A percentile compares a stretch with the other conserved stretches of the same genome.
Evolutionary conservation across 2,888 invertebrate genomes (phyloP).

Genomic region (Zhengitettix transpicula): DNA sequence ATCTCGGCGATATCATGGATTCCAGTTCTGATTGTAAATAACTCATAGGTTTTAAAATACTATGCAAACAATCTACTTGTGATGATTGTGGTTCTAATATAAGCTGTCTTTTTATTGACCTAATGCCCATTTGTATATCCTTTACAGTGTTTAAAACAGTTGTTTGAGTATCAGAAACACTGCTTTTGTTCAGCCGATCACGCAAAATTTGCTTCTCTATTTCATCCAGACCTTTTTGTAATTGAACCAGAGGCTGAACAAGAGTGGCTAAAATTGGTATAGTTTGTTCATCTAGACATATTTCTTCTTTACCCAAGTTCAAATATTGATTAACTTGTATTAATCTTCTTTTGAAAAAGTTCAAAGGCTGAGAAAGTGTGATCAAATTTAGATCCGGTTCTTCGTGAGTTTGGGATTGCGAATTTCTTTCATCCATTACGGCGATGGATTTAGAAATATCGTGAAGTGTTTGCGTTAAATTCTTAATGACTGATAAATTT

Average conservation of each 20-base stretch:
- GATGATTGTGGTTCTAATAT: constrained; percentile 19
- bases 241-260: constrained; percentile 5
- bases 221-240: constrained; percentile 5
- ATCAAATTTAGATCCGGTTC: too few relatives aligned
- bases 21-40: neutral
- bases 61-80: neutral
- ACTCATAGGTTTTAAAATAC: neutral
- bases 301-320: neutral
- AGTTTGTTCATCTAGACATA: too few relatives aligned
- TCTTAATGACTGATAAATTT: constrained; percentile 9
- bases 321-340: neutral
- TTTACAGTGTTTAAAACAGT: constrained; percentile 28
- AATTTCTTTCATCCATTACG: neutral
- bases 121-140: constrained; percentile 28
- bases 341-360: neutral
- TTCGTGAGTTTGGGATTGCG: too few relatives aligned
- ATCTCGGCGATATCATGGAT: neutral
- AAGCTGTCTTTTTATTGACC: constrained; percentile 26
- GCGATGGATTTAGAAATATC: neutral
- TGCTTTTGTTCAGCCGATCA: neutral
- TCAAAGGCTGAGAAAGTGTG: too few relatives aligned
- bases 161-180: neutral
- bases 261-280: neutral
- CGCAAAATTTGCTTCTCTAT: neutral
- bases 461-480: constrained; percentile 13